Base-by-base conservation (phyloP, 2,888 invertebrate species). In the Hybos culiciformis region DNA sequence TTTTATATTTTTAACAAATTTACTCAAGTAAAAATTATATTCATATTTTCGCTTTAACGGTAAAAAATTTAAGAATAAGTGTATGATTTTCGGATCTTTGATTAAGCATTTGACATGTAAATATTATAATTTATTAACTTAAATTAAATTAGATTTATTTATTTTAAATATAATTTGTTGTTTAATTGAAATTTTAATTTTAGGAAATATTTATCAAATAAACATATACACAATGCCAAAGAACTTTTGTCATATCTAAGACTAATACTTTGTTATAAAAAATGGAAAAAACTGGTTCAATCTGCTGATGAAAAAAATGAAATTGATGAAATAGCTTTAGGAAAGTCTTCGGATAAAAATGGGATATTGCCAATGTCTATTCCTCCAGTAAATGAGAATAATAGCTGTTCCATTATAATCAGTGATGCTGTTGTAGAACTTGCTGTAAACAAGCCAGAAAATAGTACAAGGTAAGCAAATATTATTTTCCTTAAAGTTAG, bases 281-380 rank as follows among this genome's bases (percentile, higher is more conserved):
- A 51, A 31, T 52, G 50, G 51, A 51, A 50, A 38, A 47, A 41
- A 23, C 19, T 52, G 14, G 31, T 23, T 4, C 47, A 41, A 37
- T 42, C 41, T 2, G 47, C 45, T 38, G 40, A 46, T 17, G 47
- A 48, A 6, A 50, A 45, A 24, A 48, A 49, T 43, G 12, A 37
- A 8, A 48, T 51, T 12, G 48, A 51, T 40, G 48, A 47, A 42
- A 43, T 50, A 21, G 51, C 49, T 23, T 48, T 48, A 3, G 49
- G 48, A 15, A 46, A 42, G 21, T 46, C 45, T 41, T 21, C 37
- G 15, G 31, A 34, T 37, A 3, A 14, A 32, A 18, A 2, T 20
- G 34, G 42, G 4, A 46, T 48, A 3, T 43, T 51, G 34, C 49
- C 49, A 18, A 42, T 42, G 23, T 32, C 8, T n/a, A 46, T 51